Evolutionary conservation across 2,888 invertebrate genomes (phyloP).

Genomic region (Eupsilia transversa): DNA sequence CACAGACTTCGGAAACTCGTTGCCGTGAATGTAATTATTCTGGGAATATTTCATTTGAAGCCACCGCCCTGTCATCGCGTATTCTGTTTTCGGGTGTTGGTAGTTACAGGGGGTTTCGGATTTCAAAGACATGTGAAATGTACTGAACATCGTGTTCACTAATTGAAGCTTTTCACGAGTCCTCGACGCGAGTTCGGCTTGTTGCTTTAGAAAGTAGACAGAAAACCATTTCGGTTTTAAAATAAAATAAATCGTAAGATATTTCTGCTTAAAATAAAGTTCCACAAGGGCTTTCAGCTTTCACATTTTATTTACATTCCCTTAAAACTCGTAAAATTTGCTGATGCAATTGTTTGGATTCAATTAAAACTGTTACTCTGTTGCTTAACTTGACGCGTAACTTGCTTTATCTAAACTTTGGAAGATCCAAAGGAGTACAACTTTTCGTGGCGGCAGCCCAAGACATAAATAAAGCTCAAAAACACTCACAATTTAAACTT

Average conservation of each 20-base stretch:
- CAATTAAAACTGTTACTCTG: slow-evolving; percentile 58
- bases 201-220: neutral
- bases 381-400: slow-evolving; percentile 45
- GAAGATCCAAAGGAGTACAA: slow-evolving; percentile 40
- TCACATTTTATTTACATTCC: slow-evolving; percentile 37
- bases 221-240: neutral
- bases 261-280: neutral
- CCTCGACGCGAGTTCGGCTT: neutral
- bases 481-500: slow-evolving; percentile 65
- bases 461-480: slow-evolving; percentile 63
- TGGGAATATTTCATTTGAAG: slow-evolving; percentile 58
- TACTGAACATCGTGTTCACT: neutral
- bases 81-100: slow-evolving; percentile 25
- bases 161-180: slow-evolving; percentile 23
- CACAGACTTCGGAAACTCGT: slow-evolving; percentile 60
- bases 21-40: slow-evolving; percentile 63
- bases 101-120: slow-evolving; percentile 5
- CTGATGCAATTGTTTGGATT: slow-evolving; percentile 59
- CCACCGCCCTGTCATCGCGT: slow-evolving; percentile 30
- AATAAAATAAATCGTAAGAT: too few relatives aligned
- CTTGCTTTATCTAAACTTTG: slow-evolving; percentile 55
- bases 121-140: slow-evolving; percentile 14
- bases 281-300: slow-evolving; percentile 3
- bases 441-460: slow-evolving; percentile 52
- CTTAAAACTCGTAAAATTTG: slow-evolving; percentile 40